Percentiles rank a stretch among this genome's conserved stretches.
Conservation (phyloP, 2,888 invertebrate genomes). For the Boloria euphrosyne region DNA sequence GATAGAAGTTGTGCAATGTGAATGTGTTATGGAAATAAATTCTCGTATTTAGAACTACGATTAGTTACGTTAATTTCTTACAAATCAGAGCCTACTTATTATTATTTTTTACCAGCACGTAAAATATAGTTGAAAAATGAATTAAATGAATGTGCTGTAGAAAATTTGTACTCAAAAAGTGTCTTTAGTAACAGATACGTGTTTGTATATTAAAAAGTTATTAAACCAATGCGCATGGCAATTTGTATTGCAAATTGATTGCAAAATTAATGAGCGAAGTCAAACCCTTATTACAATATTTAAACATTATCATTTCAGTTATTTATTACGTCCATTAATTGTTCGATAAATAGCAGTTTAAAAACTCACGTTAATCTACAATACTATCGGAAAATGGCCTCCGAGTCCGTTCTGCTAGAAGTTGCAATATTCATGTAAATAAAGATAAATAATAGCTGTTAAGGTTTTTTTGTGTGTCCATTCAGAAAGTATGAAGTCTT, state of each 20-base stretch:
- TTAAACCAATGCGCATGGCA: conserved; percentile 4
- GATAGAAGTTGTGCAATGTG: too few relatives aligned
- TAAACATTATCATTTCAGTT: conserved; percentile 34
- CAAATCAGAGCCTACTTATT: too few relatives aligned
- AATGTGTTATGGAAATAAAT: too few relatives aligned
- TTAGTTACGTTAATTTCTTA: too few relatives aligned
- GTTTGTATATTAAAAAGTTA: not conserved
- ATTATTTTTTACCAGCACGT: too few relatives aligned
- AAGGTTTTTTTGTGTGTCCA: too few relatives aligned
- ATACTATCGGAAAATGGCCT: not conserved
- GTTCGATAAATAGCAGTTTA: conserved; percentile 31
- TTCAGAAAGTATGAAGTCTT: too few relatives aligned
- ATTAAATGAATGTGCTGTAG: too few relatives aligned
- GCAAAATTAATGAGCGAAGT: conserved; percentile 27
- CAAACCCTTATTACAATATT: conserved; percentile 33
- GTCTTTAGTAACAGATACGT: not conserved
- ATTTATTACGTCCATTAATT: conserved; percentile 38
- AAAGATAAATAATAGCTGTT: not conserved
- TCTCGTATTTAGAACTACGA: too few relatives aligned
- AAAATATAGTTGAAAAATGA: too few relatives aligned
- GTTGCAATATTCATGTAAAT: not conserved
- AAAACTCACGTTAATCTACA: conserved; percentile 21
- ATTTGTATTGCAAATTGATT: conserved; percentile 22
- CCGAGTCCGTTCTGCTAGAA: conserved; percentile 1
- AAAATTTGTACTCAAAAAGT: too few relatives aligned